Evolutionary conservation across 2,113 vertebrate genomes (phyloP), one percentile per base, ranked within the genome.

Genomic region (Gymnorhina tibicen): DNA sequence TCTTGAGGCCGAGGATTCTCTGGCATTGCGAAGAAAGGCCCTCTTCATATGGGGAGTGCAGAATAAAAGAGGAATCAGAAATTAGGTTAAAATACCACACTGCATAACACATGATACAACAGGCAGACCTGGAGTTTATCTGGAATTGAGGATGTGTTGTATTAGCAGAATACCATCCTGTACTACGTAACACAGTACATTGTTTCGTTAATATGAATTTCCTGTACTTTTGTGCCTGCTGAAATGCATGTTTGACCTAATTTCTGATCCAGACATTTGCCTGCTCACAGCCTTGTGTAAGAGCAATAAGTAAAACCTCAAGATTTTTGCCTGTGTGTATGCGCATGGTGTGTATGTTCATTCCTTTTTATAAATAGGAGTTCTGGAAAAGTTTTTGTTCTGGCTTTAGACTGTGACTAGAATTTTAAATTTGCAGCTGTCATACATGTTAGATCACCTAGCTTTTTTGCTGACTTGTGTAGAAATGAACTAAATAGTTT

Each of bases 161-260:
- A 87, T 96, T 97, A 97, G 85, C 90, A 86, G 82, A 96, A 88
- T 95, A 86, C 91, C 94, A 84, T 94, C 92, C 87, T 88, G 74
- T 97, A 14, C 97, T 97, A 94, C 1, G 6, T 97, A 97, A 96
- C 55, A 22, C 41, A 74, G 82, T 73, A 66, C 92, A 74, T 93
- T 96, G 87, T 96, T 98, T 92, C 16, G 1, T 96, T 97, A 90
- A 52, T 87, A 83, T 80, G 86, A 95, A 42, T 95, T 97, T 97
- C 78, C 96, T 94, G 92, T 72, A 93, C 86, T 96, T 84, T 69
- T 12, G 74, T 98, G 96, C 94, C 93, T 97, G 95, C 96, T 63
- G 47, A 97, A 95, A 89, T 97, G 97, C 95, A 97, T 95, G 95
- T 97, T 97, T 97, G 97, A 98, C 97, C 97, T 97, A 95, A 97